phyloP scores from a whole-genome alignment of 2,113 vertebrate genomes.

The Mormyrus lacerda region DNA sequence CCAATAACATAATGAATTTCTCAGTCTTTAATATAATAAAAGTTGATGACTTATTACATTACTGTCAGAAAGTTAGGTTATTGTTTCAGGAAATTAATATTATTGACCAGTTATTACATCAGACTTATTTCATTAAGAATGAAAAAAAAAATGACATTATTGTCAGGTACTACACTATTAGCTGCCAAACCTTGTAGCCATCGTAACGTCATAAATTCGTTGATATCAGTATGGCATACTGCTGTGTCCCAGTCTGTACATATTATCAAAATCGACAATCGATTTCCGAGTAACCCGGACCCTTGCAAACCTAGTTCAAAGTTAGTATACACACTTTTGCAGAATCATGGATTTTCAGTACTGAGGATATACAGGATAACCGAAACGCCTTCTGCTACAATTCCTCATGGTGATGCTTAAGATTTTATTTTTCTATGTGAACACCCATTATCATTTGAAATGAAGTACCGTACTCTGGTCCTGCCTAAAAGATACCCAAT shows the following conservation, averaged over 20 bases:
- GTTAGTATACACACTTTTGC: not conserved
- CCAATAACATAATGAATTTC: not conserved
- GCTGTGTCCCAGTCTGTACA: not conserved
- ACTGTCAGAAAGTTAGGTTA: not conserved
- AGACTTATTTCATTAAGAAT: not conserved
- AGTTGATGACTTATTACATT: not conserved
- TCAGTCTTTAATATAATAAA: not conserved
- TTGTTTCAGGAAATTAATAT: not conserved
- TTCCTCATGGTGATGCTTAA: not conserved
- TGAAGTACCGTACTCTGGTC: not conserved
- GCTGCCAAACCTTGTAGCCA: not conserved
- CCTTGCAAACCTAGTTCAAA: not conserved
- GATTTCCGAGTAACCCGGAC: not conserved
- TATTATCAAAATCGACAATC: not conserved
- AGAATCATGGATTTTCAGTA: not conserved
- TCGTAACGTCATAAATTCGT: not conserved
- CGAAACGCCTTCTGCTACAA: not conserved
- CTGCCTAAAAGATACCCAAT: not conserved
- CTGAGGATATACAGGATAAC: not conserved
- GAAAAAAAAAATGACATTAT: not conserved
- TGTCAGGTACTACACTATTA: not conserved
- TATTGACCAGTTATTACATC: not conserved
- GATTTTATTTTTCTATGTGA: too few relatives aligned
- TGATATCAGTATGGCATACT: not conserved
- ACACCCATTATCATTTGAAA: not conserved